Percentiles rank a stretch among this genome's conserved stretches.
Conservation (phyloP, 2,888 invertebrate genomes). For the Andrena dorsata region DNA sequence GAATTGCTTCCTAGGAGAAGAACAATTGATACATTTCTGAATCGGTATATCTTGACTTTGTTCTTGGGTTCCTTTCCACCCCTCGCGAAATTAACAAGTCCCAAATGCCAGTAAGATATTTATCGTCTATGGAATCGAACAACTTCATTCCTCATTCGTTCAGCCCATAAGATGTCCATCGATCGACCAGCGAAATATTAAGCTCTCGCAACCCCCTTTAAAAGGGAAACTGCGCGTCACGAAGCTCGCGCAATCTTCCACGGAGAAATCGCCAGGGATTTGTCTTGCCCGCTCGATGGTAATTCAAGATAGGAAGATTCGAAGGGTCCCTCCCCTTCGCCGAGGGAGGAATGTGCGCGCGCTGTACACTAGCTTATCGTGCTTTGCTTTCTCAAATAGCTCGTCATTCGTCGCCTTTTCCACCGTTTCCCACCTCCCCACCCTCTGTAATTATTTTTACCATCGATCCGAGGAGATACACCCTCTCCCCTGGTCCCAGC, state of each 20-base stretch:
- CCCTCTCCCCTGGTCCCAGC: neutral
- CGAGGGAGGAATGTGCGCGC: neutral
- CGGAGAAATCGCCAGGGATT: conserved; percentile 51
- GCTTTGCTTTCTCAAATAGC: conserved; percentile 60
- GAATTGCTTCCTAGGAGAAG: too few species aligned
- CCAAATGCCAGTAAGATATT: too few species aligned
- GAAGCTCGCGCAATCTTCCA: conserved; percentile 47
- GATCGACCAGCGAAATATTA: conserved; percentile 33
- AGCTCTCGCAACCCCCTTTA: neutral
- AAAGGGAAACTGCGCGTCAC: neutral
- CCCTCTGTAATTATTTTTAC: conserved; percentile 36
- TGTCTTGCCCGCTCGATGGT: conserved; percentile 44
- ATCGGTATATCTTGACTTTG: too few species aligned
- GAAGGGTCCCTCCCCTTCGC: conserved; percentile 42
- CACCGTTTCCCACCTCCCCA: neutral
- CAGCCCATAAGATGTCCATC: conserved; percentile 3
- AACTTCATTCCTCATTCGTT: neutral
- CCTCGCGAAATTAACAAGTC: too few species aligned
- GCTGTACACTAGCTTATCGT: conserved; percentile 43
- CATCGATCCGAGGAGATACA: conserved; percentile 43
- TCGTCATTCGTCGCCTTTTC: conserved; percentile 42
- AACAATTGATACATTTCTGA: too few species aligned
- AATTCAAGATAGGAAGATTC: conserved; percentile 45
- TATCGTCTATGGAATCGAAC: too few species aligned
- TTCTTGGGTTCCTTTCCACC: too few species aligned